Evolutionary conservation across 2,797 vertebrate genomes (phyloP), one percentile per base, ranked within the genome.

Genomic region (Enteromius afrohamiltoni): DNA sequence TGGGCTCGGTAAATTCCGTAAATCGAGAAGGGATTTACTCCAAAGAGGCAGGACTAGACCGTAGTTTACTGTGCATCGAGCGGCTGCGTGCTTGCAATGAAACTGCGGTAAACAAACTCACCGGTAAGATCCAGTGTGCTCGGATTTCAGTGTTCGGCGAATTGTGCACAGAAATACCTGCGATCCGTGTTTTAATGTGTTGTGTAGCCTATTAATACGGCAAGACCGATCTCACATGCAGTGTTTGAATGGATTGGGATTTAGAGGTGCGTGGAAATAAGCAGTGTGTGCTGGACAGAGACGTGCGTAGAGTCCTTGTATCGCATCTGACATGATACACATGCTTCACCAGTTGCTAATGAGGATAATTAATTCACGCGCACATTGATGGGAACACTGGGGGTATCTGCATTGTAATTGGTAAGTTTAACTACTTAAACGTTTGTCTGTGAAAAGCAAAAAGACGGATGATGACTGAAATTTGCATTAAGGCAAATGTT

Each of bases 41-140:
- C 83, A 23, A 86, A 88, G 91, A 58, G 91, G 90, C 91, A 88
- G 88, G 85, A 86, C 75, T 29, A 62, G 89, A 83, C 89, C 89
- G 87, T 85, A 89, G 86, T 71, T 79, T 79, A 55, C 87, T 85
- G 90, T 87, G 90, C 93, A 90, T 91, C 92, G 87, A 90, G 19
- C 84, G 84, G 83, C 89, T 84, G 89, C 9, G 87, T 65, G 83
- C 83, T 76, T 87, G 91, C 88, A 89, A 94, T 94, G 94, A 92
- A 80, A 91, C 90, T 88, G 89, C 89, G 90, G 90, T 73, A 71
- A 85, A 82, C 62, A 89, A 86, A 78, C 90, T 77, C 77, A 85
- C 90, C 93, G 94, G 94, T 94, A 93, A 87, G 93, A 90, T 37
- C 49, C 23, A 51, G n/a, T 75, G 55, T 65, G 7, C 60, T 90